These are phyloP conservation scores for Rhopalosiphum maidis DNA, from an alignment of 1,140 invertebrate genomes.

Conservation along the genomic window DNA sequence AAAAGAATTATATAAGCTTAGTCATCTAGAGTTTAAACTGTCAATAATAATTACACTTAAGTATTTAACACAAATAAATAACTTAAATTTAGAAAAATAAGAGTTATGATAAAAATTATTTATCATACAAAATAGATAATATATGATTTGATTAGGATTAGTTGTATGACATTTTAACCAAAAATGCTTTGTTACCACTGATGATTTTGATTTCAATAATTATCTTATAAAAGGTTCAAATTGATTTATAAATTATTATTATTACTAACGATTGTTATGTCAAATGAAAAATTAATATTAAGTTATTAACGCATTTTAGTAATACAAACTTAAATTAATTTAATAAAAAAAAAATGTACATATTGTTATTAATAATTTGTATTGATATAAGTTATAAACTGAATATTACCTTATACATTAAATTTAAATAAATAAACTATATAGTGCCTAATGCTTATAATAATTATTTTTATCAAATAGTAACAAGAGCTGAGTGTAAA, in stretches of 20 bases:
- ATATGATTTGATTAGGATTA: neutral
- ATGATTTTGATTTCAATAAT: neutral
- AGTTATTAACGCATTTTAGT: neutral
- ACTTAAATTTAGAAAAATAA: neutral
- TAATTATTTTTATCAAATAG: neutral
- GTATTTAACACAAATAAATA: neutral
- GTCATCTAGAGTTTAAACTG: neutral
- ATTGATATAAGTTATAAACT: neutral
- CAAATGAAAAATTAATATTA: neutral
- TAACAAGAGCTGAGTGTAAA: neutral
- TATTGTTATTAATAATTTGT: neutral
- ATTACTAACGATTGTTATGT: neutral
- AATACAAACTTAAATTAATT: neutral
- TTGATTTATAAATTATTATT: neutral
- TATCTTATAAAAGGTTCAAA: neutral
- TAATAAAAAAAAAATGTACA: neutral
- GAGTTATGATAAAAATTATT: neutral
- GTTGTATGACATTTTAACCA: neutral
- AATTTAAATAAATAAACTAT: too few relatives aligned
- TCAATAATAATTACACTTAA: neutral
- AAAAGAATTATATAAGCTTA: neutral
- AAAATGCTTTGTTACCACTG: neutral
- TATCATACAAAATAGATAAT: neutral
- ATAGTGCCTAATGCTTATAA: neutral
- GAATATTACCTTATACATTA: neutral